Evolutionary conservation across 2,113 vertebrate species (phyloP).

Genomic region (Oceanodroma tethys): DNA sequence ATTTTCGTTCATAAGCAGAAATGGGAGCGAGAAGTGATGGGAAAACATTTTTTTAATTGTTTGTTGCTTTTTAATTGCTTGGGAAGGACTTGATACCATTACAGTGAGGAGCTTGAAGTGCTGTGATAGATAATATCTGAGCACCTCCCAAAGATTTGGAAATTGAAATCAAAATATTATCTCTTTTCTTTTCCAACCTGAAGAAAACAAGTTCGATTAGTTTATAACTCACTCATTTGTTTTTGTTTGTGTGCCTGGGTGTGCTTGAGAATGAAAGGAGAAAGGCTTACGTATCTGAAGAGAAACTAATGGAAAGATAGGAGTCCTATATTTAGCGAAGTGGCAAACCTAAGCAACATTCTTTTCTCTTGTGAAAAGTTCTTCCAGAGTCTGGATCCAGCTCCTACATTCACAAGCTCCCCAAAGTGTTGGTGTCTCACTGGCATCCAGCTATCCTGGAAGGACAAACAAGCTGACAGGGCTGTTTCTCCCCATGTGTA

Average conservation of each 20-base stretch:
- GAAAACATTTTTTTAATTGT: background rate
- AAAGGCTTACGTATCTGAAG: background rate
- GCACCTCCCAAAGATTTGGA: constrained; percentile 60
- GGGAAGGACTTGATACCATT: background rate
- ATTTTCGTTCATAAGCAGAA: background rate
- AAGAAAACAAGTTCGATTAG: constrained; percentile 52
- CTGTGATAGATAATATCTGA: constrained; percentile 45
- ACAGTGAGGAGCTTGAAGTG: background rate
- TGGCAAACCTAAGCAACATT: constrained; percentile 24
- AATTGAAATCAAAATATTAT: constrained; percentile 54
- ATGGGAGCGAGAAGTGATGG: background rate
- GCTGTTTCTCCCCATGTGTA: background rate
- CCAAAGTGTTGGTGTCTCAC: background rate
- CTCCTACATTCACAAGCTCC: background rate
- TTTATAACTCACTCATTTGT: constrained; percentile 17
- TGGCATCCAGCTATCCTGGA: background rate
- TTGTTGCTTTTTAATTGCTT: constrained; percentile 14
- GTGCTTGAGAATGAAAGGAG: constrained; percentile 16
- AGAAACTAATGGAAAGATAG: constrained; percentile 1
- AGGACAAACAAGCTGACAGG: background rate
- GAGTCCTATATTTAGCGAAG: constrained; percentile 19
- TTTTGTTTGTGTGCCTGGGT: constrained; percentile 44
- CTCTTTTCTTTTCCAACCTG: constrained; percentile 33
- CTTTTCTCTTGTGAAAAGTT: constrained; percentile 38
- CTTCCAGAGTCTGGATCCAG: background rate